These are phyloP conservation scores for Therioaphis trifolii DNA, from an alignment of 2,888 invertebrate species.

Conservation along the genomic window DNA sequence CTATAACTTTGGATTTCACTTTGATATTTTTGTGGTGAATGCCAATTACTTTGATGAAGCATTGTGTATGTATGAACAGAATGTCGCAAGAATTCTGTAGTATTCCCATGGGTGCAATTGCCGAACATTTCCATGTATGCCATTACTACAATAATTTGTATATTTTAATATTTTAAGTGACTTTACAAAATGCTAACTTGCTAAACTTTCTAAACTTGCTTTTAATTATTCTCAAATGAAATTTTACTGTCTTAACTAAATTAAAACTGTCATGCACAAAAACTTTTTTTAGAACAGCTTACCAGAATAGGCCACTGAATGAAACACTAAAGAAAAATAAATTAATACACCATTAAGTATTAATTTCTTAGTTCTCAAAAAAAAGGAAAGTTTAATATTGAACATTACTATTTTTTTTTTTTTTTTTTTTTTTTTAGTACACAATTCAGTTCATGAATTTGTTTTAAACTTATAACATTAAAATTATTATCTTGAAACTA, in stretches of 20 bases:
- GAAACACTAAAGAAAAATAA: slow-evolving; percentile 73
- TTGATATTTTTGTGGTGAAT: slow-evolving; percentile 61
- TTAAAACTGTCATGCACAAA: slow-evolving; percentile 49
- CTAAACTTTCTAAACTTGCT: slow-evolving; percentile 12
- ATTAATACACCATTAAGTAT: slow-evolving; percentile 16
- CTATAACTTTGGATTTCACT: slow-evolving; percentile 53
- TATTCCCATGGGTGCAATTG: slow-evolving; percentile 81
- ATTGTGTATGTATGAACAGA: slow-evolving; percentile 81
- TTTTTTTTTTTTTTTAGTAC: too few species aligned
- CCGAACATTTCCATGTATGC: slow-evolving; percentile 97
- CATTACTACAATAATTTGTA: slow-evolving; percentile 76
- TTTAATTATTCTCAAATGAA: slow-evolving; percentile 30
- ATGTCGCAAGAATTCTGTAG: slow-evolving; percentile 85
- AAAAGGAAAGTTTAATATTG: too few species aligned
- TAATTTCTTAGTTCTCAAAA: neutral
- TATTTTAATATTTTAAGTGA: neutral
- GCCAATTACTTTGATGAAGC: slow-evolving; percentile 61
- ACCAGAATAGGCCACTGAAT: slow-evolving; percentile 96
- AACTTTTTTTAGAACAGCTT: slow-evolving; percentile 72
- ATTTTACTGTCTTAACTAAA: slow-evolving; percentile 27
- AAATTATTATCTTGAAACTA: too few species aligned
- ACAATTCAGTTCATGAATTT: too few species aligned
- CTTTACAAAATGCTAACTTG: too few species aligned
- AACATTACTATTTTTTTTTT: too few species aligned
- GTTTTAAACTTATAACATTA: too few species aligned